phyloP scores from a whole-genome alignment of 2,113 vertebrate species.

The Pardalotus punctatus region DNA sequence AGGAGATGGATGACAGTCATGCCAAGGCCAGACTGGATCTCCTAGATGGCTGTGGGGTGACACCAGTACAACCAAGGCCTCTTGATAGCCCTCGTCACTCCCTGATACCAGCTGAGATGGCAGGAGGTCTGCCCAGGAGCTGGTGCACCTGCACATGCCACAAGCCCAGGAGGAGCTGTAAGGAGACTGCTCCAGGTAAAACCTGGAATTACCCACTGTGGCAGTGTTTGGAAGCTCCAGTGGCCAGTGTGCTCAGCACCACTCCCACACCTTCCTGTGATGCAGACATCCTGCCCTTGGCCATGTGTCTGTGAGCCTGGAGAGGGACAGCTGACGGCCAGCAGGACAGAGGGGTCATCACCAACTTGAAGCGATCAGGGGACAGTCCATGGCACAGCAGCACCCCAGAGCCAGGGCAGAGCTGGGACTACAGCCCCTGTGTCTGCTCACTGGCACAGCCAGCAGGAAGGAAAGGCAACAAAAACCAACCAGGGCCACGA shows the following conservation, averaged over 20 bases:
- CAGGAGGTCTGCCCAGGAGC: background rate
- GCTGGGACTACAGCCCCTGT: fast-evolving
- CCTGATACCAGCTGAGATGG: background rate
- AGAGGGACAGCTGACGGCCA: background rate
- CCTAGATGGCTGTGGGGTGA: background rate
- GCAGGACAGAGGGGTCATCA: background rate
- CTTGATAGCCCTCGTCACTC: background rate
- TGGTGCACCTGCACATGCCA: fast-evolving
- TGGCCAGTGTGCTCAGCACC: background rate
- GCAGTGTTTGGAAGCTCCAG: background rate
- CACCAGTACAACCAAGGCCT: background rate
- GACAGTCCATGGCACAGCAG: background rate
- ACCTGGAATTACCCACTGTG: fast-evolving
- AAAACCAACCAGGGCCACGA: fast-evolving
- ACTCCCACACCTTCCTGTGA: background rate
- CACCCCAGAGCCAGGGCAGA: background rate
- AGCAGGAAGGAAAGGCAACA: background rate
- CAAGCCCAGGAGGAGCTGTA: background rate
- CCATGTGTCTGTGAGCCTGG: background rate
- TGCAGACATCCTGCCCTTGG: background rate
- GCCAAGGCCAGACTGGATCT: fast-evolving
- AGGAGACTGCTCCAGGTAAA: background rate
- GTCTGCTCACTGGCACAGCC: background rate
- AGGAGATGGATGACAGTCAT: background rate
- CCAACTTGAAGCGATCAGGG: fast-evolving